phyloP scores from a whole-genome alignment of 2,113 vertebrate species.

The Tupaia tana region DNA sequence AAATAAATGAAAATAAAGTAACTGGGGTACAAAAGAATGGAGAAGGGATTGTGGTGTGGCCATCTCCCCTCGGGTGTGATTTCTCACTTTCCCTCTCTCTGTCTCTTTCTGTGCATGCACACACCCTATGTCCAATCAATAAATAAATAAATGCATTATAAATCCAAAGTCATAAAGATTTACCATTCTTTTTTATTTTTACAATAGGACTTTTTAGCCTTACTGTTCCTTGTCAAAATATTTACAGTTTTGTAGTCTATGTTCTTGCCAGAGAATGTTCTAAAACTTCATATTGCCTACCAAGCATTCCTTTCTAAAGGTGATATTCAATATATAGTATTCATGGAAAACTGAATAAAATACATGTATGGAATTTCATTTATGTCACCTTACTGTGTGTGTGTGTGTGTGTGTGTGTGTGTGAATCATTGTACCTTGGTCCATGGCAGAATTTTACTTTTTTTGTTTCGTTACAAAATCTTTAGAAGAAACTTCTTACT shows the following conservation, averaged over 20 bases:
- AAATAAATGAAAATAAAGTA: too few relatives aligned
- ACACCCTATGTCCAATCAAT: too few relatives aligned
- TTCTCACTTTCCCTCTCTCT: too few relatives aligned
- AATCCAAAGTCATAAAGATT: conserved; percentile 1
- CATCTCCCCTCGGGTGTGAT: too few relatives aligned
- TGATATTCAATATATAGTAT: neutral
- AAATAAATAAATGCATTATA: neutral
- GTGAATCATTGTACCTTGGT: neutral
- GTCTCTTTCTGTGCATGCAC: too few relatives aligned
- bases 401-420: neutral
- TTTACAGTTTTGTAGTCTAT: neutral
- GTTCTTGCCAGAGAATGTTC: conserved; percentile 14
- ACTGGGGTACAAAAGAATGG: too few relatives aligned
- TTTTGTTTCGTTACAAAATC: conserved; percentile 26
- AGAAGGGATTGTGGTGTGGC: too few relatives aligned
- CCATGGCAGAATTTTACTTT: neutral
- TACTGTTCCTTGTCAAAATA: conserved; percentile 14
- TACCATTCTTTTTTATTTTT: neutral
- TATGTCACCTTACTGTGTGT: neutral
- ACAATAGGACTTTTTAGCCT: conserved; percentile 18
- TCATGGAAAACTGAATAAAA: neutral
- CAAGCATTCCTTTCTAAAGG: neutral
- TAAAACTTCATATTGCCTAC: neutral
- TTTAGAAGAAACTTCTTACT: neutral
- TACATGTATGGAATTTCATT: neutral